Conservation (phyloP, 2,888 invertebrate species). For the Sminthurides aquaticus region DNA sequence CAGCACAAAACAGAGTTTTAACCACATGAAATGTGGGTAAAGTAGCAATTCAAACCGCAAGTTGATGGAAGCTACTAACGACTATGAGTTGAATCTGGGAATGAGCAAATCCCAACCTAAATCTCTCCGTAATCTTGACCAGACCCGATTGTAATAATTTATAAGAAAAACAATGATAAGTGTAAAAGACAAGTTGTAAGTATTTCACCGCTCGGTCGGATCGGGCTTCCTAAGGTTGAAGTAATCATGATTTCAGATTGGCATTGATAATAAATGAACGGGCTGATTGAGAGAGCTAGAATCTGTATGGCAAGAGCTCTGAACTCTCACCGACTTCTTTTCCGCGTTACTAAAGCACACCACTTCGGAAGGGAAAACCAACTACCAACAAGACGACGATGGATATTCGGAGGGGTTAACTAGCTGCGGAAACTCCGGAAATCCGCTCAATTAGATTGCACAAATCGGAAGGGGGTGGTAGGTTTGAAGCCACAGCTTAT, state of each 20-base stretch:
- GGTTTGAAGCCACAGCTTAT: too few species aligned
- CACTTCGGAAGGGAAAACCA: too few species aligned
- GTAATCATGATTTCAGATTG: not conserved
- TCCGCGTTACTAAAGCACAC: too few species aligned
- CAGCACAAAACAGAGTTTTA: too few species aligned
- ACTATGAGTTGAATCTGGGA: too few species aligned
- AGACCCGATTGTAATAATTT: not conserved
- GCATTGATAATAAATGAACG: not conserved
- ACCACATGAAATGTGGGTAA: not conserved
- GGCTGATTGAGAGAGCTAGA: too few species aligned
- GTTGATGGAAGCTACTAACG: not conserved
- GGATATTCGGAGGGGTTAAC: too few species aligned
- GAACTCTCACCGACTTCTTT: too few species aligned
- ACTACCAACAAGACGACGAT: too few species aligned
- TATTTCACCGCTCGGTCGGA: not conserved
- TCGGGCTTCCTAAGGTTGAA: not conserved
- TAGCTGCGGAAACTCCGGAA: slow-evolving; percentile 25
- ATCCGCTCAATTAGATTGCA: slow-evolving; percentile 25
- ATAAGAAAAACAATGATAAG: not conserved
- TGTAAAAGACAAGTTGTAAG: not conserved
- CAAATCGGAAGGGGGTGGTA: slow-evolving; percentile 11
- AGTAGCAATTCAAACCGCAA: not conserved
- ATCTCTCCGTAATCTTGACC: too few species aligned
- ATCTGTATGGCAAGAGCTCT: too few species aligned
- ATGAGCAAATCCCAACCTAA: too few species aligned